These are phyloP conservation scores for Melanotaenia pygmaea DNA, from an alignment of 2,797 vertebrate species.

Conservation along the genomic window DNA sequence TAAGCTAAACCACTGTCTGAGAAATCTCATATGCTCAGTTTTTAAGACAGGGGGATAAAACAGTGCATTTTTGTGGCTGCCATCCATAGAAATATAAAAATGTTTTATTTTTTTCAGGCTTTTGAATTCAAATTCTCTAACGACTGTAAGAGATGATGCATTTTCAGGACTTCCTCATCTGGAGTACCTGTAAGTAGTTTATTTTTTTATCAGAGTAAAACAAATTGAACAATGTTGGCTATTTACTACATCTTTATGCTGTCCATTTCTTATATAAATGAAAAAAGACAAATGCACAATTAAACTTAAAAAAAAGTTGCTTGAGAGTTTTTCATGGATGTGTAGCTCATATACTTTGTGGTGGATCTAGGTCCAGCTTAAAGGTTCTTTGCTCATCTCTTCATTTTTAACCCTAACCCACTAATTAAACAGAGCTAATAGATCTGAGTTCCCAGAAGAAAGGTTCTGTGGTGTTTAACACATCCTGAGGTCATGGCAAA, in stretches of 20 bases:
- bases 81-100: background rate
- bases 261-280: no score
- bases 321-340: background rate
- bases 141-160: conserved; percentile 92
- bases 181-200: conserved; percentile 94
- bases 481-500: background rate
- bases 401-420: background rate
- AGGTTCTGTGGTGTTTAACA: background rate
- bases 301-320: background rate
- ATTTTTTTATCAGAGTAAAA: background rate
- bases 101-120: conserved; percentile 81
- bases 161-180: conserved; percentile 96
- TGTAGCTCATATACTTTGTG: conserved; percentile 14
- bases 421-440: background rate
- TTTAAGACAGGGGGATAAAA: background rate
- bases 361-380: conserved; percentile 15
- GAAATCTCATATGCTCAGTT: background rate
- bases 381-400: background rate
- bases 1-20: background rate
- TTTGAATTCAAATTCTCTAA: conserved; percentile 97
- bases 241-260: background rate
- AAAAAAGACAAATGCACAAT: background rate
- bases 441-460: background rate
- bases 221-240: background rate
- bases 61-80: background rate